Evolutionary conservation across 2,888 invertebrate genomes (phyloP).

Genomic region (Andrena haemorrhoa): DNA sequence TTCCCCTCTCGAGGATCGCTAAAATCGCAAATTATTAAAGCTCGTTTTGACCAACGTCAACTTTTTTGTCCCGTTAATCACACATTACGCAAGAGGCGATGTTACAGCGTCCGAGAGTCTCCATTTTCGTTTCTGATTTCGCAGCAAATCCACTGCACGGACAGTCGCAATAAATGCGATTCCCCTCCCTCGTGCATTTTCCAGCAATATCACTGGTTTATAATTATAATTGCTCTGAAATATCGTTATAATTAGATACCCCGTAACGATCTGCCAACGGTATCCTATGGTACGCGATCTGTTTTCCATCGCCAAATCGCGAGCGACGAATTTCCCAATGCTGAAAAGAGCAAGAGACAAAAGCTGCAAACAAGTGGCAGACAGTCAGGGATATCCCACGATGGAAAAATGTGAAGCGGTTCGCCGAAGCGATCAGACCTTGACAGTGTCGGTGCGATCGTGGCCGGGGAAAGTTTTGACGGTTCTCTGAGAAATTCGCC

Average conservation of each 20-base stretch:
- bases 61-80: neutral
- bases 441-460: conserved; percentile 67
- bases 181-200: neutral
- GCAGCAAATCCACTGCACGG: too few relatives aligned
- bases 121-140: too few relatives aligned
- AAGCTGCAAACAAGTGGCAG: neutral
- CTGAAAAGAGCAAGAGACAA: neutral
- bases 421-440: conserved; percentile 76
- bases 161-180: too few relatives aligned
- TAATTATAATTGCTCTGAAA: neutral
- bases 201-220: neutral
- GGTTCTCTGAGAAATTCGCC: too few relatives aligned
- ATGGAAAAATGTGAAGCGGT: conserved; percentile 73
- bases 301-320: neutral
- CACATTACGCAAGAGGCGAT: too few relatives aligned
- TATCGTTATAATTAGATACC: neutral
- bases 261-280: neutral
- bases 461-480: conserved; percentile 60
- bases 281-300: neutral
- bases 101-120: too few relatives aligned
- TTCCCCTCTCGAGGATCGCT: neutral
- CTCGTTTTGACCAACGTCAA: neutral
- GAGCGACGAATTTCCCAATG: neutral
- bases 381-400: conserved; percentile 65
- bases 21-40: neutral